A percentile compares a stretch with the other conserved stretches of the same genome.
Evolutionary conservation across 2,888 invertebrate genomes (phyloP).

Genomic region (Lithodes maja): DNA sequence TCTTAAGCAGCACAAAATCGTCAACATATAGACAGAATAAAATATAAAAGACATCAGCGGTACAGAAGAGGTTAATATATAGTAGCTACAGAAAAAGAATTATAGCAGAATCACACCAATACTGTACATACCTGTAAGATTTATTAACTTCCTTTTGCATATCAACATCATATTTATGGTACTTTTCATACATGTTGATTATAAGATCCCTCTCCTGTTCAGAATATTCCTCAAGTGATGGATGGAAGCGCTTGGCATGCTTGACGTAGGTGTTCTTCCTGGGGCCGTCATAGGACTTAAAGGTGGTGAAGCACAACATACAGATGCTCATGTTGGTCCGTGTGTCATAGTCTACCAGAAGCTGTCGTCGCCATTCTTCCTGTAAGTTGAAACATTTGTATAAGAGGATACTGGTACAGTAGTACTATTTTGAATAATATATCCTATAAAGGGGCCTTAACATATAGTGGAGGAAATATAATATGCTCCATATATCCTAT

Average conservation of each 20-base stretch:
- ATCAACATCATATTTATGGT: conserved; percentile 70
- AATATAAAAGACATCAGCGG: too few species aligned
- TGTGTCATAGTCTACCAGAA: conserved; percentile 69
- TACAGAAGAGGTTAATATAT: too few species aligned
- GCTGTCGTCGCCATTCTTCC: conserved; percentile 70
- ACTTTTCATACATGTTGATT: conserved; percentile 70
- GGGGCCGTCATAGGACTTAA: conserved; percentile 70
- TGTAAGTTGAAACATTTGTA: conserved; percentile 10
- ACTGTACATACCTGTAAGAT: conserved; percentile 62
- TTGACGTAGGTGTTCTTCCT: conserved; percentile 70
- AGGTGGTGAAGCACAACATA: conserved; percentile 71
- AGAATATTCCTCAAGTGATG: conserved; percentile 68
- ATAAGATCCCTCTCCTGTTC: conserved; percentile 69
- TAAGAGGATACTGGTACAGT: too few species aligned
- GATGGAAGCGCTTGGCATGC: conserved; percentile 70
- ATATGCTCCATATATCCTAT: too few species aligned
- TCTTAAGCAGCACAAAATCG: too few species aligned
- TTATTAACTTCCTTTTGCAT: conserved; percentile 71
- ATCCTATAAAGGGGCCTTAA: too few species aligned
- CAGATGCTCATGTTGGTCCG: conserved; percentile 70
- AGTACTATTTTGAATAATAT: too few species aligned
- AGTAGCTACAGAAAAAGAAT: not conserved
- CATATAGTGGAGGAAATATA: too few species aligned
- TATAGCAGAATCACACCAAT: not conserved
- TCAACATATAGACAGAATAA: too few species aligned